Conservation (phyloP, 1,140 invertebrate species). For the Archivesica marissinica region DNA sequence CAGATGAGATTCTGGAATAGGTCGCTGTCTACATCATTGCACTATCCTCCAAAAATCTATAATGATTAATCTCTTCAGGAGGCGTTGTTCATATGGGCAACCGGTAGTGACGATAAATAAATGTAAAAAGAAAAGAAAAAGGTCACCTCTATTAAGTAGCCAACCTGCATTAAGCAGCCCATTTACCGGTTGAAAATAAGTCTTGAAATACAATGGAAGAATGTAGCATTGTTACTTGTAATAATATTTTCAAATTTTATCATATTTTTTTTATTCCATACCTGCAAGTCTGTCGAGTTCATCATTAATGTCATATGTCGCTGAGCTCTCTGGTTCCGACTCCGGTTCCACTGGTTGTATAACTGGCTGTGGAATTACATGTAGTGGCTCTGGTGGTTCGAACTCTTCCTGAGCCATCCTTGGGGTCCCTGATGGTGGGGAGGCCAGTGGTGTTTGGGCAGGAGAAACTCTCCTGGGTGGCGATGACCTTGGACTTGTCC, state of each 20-base stretch:
- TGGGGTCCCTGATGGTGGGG: conserved; percentile 39
- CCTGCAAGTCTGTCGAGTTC: conserved; percentile 74
- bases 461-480: conserved; percentile 70
- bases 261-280: conserved; percentile 24
- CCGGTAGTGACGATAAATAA: no score
- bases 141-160: no score
- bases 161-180: no score
- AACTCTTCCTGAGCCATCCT: conserved; percentile 23
- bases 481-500: conserved; percentile 66
- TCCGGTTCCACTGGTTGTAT: conserved; percentile 60
- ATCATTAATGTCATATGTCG: conserved; percentile 75
- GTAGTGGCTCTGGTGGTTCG: conserved; percentile 44
- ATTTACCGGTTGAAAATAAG: background rate
- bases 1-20: no score
- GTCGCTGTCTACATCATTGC: no score
- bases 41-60: no score
- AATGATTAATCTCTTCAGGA: no score
- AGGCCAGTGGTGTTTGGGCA: conserved; percentile 64
- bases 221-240: no score
- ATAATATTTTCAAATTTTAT: no score
- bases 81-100: no score
- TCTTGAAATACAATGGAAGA: background rate
- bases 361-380: conserved; percentile 25
- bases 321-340: conserved; percentile 74
- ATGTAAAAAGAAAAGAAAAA: no score